phyloP scores from a whole-genome alignment of 1,140 invertebrate species.

The Centruroides sculpturatus region DNA sequence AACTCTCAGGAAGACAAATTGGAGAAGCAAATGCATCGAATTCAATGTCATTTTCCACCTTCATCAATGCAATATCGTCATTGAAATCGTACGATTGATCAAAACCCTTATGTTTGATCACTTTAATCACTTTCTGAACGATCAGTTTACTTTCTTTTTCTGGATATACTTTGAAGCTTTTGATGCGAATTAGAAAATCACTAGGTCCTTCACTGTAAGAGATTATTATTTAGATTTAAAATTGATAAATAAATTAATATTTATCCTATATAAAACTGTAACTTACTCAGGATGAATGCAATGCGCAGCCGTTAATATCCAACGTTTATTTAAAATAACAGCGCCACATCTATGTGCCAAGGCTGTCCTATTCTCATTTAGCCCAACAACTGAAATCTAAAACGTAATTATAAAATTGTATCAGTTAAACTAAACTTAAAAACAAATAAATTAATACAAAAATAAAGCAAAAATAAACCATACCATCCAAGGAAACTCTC shows the following conservation, averaged over 20 bases:
- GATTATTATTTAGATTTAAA: too few relatives aligned
- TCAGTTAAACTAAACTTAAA: too few relatives aligned
- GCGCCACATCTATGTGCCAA: constrained; percentile 49
- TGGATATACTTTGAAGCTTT: too few relatives aligned
- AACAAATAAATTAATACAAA: too few relatives aligned
- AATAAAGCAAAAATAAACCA: too few relatives aligned
- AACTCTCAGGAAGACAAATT: constrained; percentile 45
- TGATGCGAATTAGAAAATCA: constrained; percentile 37
- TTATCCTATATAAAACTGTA: too few relatives aligned
- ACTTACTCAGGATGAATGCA: constrained; percentile 41
- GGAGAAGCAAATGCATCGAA: constrained; percentile 53
- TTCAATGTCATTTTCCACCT: constrained; percentile 74
- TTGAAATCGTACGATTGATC: constrained; percentile 39
- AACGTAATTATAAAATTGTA: too few relatives aligned
- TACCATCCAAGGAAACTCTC: too few relatives aligned
- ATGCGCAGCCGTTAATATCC: constrained; percentile 73
- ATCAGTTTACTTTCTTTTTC: too few relatives aligned
- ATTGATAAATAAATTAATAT: too few relatives aligned
- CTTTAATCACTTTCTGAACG: constrained; percentile 1
- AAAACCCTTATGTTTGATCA: constrained; percentile 18
- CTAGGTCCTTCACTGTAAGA: constrained; percentile 6
- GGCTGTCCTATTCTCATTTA: too few relatives aligned
- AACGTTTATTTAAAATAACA: constrained; percentile 51
- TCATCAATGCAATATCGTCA: constrained; percentile 52
- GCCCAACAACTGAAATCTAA: too few relatives aligned